Evolutionary conservation across 2,113 vertebrate species (phyloP).

Genomic region (Bubo blakistoni): DNA sequence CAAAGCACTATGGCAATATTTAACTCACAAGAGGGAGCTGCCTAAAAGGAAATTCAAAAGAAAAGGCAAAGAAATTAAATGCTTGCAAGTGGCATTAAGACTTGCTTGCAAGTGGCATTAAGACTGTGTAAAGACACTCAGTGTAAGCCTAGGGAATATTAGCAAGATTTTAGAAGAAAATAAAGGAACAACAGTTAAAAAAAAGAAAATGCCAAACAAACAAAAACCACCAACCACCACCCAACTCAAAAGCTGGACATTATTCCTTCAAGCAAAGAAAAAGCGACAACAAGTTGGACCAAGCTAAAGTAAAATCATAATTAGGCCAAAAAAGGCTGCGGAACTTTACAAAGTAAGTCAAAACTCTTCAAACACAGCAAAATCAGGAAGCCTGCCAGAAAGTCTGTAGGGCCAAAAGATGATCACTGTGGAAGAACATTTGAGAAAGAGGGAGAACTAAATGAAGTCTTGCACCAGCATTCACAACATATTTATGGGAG

Average conservation of each 20-base stretch:
- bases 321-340: background rate
- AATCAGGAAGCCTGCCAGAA: background rate
- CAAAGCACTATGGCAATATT: background rate
- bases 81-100: background rate
- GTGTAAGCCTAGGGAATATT: background rate
- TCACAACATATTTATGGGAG: background rate
- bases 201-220: background rate
- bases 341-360: background rate
- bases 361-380: background rate
- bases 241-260: background rate
- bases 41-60: background rate
- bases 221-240: background rate
- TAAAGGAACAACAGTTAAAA: background rate
- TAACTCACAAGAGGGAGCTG: background rate
- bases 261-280: background rate
- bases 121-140: background rate
- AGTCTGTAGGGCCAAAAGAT: background rate
- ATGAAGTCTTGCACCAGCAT: background rate
- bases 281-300: background rate
- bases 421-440: background rate
- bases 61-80: background rate
- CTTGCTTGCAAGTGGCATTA: background rate
- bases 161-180: background rate
- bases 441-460: background rate
- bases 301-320: background rate